phyloP scores from a whole-genome alignment of 2,888 invertebrate species.

The Drosophila buzzatii region DNA sequence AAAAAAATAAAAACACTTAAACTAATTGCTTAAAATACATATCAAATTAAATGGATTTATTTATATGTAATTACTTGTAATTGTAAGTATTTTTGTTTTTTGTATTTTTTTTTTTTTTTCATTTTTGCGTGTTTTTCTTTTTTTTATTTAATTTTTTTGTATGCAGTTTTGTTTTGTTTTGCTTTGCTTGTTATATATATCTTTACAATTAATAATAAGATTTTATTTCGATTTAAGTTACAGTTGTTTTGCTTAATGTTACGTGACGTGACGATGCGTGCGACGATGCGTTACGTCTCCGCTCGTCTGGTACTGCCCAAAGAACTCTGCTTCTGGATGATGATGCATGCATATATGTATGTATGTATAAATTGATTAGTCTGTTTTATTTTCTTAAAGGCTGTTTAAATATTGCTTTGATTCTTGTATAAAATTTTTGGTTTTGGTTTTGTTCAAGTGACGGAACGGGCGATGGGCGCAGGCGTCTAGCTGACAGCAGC shows the following conservation, averaged over 20 bases:
- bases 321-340: constrained; percentile 24
- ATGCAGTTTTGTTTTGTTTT: constrained; percentile 15
- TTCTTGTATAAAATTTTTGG: constrained; percentile 23
- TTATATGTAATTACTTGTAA: constrained; percentile 53
- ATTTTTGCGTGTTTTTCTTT: constrained; percentile 7
- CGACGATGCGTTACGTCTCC: constrained; percentile 25
- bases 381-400: constrained; percentile 10
- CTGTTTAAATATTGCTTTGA: constrained; percentile 9
- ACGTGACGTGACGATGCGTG: constrained; percentile 12
- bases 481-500: constrained; percentile 28
- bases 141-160: constrained; percentile 14
- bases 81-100: constrained; percentile 42
- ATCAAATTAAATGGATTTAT: constrained; percentile 67
- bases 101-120: constrained; percentile 17
- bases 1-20: constrained; percentile 80
- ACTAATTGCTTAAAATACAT: constrained; percentile 72
- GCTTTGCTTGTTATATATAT: constrained; percentile 45
- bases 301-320: constrained; percentile 35
- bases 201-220: constrained; percentile 53
- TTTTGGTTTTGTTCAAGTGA: constrained; percentile 36
- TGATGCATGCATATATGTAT: background rate
- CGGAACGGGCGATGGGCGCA: constrained; percentile 10
- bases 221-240: constrained; percentile 75
- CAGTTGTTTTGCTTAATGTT: constrained; percentile 42
- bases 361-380: constrained; percentile 4